Evolutionary conservation across 2,888 invertebrate species (phyloP), one percentile per base, ranked within the genome.

Genomic region (Fabriciana adippe): DNA sequence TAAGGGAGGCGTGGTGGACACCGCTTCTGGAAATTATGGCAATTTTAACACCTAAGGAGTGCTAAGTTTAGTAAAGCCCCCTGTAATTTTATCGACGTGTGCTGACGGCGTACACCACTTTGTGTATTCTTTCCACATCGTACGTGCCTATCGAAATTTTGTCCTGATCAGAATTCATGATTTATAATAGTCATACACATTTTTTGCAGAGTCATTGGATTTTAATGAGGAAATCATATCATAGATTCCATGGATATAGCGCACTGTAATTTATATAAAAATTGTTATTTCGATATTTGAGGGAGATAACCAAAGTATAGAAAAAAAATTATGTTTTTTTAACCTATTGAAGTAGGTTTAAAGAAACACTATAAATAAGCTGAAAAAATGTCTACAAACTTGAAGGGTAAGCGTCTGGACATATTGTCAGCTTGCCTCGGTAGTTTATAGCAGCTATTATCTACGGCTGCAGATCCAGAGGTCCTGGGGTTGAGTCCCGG

Each of bases 11-110:
- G 92, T 83, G 87, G 85, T 83, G 79, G 80, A 82, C 79, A 80
- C 78, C 81, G 79, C 81, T 81, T 79, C 84, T 84, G 82, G 78
- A 84, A 89, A 92, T 92, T 90, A 92, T 86, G 92, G 92, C 91
- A 92, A 92, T 92, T 90, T 92, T 92, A 84, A 92, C 92, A 92
- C 92, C 92, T 92, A 85, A 87, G 83, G 79, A 89, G 91, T 89
- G 92, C 89, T 90, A 92, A 90, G 88, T 88, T 88, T 83, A 84
- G 81, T 76, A 75, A 78, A 83, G 78, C 80, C 78, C 89, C 86
- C 88, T 88, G 85, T 91, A 90, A 92, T 92, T 91, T 90, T 68
- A 70, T 70, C 78, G 80, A 88, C 87, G 88, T 87, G 87, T 68
- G 83, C 82, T 83, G 81, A 81, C 79, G 79, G 79, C 74, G 76